Evolutionary conservation across 2,113 vertebrate species (phyloP).

Genomic region (Myiagra hebetior): DNA sequence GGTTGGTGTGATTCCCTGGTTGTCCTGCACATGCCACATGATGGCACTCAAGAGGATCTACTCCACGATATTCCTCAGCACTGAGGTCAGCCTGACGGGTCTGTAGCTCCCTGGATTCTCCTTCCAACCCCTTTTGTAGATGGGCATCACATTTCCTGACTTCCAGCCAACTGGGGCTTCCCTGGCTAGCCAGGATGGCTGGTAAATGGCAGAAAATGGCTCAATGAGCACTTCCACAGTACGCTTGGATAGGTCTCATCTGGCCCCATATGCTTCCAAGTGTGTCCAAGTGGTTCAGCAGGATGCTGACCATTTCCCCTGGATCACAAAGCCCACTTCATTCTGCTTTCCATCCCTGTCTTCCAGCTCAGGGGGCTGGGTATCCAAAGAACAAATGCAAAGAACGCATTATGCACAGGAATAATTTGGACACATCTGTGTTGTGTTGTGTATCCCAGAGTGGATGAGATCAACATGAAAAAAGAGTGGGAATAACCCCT

Average conservation of each 20-base stretch:
- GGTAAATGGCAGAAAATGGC: neutral
- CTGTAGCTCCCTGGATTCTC: neutral
- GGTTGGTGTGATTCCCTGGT: neutral
- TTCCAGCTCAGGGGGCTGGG: neutral
- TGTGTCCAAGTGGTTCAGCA: neutral
- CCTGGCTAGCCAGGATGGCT: too few species aligned
- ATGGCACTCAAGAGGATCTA: neutral
- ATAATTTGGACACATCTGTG: neutral
- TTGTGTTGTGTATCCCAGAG: neutral
- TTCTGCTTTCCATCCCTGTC: neutral
- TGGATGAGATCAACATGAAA: neutral
- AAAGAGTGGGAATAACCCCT: neutral
- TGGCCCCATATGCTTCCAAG: neutral
- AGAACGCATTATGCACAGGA: neutral
- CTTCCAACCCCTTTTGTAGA: neutral
- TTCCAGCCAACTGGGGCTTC: neutral
- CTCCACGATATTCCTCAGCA: rapidly evolving
- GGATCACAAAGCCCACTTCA: neutral
- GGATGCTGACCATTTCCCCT: neutral
- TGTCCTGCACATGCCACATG: neutral
- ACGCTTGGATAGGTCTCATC: too few species aligned
- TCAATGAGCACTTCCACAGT: neutral
- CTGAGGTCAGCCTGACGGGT: neutral
- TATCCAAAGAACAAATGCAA: neutral
- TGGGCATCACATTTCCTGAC: neutral